A percentile compares a stretch with the other conserved stretches of the same genome.
Conservation (phyloP, 2,888 invertebrate genomes). For the Lasioglossum leucozonium region DNA sequence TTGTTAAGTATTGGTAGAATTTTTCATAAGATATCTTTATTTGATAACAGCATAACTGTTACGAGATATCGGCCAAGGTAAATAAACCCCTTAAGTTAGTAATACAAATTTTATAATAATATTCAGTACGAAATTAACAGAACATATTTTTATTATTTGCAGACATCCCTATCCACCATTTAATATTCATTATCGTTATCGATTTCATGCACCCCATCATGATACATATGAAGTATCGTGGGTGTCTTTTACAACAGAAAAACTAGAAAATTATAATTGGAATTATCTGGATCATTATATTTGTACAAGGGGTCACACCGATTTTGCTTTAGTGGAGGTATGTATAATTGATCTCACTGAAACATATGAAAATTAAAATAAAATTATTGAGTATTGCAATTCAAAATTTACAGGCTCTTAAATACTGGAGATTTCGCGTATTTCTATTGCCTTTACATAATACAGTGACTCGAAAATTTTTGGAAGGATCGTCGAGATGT, state of each 20-base stretch:
- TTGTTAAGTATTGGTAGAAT: conserved; percentile 96
- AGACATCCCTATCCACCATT: conserved; percentile 98
- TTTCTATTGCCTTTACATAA: conserved; percentile 94
- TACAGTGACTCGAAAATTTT: conserved; percentile 91
- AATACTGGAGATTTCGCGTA: conserved; percentile 96
- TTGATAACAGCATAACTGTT: conserved; percentile 95
- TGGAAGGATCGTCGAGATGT: conserved; percentile 90
- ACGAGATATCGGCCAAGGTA: conserved; percentile 97
- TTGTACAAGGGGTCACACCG: conserved; percentile 96
- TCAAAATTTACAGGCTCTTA: conserved; percentile 88
- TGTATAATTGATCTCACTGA: conserved; percentile 33
- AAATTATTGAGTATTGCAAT: background rate
- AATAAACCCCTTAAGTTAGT: conserved; percentile 56
- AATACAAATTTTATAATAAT: conserved; percentile 5
- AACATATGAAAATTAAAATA: background rate
- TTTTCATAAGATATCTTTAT: conserved; percentile 95
- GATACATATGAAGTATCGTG: conserved; percentile 97
- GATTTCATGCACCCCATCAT: conserved; percentile 96
- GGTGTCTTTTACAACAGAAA: conserved; percentile 97
- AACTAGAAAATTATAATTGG: conserved; percentile 98
- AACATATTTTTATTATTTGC: conserved; percentile 72
- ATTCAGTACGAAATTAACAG: conserved; percentile 2
- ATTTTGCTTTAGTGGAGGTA: conserved; percentile 95
- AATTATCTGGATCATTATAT: conserved; percentile 99
- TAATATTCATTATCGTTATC: conserved; percentile 95